Evolutionary conservation across 2,113 vertebrate genomes (phyloP).

Genomic region (Eurypyga helias): DNA sequence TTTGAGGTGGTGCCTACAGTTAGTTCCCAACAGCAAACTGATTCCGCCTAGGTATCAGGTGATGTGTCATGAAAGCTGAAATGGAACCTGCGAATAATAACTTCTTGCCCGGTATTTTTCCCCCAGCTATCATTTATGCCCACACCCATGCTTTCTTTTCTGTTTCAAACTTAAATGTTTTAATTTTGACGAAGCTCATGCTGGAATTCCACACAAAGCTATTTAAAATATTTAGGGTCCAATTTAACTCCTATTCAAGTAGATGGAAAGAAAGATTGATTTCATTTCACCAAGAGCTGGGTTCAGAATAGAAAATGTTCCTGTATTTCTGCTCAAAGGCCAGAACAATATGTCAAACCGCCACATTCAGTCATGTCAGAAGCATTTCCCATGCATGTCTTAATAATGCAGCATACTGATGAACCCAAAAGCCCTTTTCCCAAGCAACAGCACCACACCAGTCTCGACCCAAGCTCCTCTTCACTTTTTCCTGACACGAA

Average conservation of each 20-base stretch:
- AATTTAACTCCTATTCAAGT: background rate
- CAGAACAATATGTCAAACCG: background rate
- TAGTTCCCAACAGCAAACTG: background rate
- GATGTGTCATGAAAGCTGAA: background rate
- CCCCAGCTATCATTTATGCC: background rate
- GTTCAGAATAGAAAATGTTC: background rate
- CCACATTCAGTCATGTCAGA: background rate
- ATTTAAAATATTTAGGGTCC: background rate
- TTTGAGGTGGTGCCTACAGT: background rate
- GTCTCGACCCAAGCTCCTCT: background rate
- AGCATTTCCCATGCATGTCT: background rate
- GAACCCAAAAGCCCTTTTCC: slow-evolving; percentile 18
- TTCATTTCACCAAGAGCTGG: background rate
- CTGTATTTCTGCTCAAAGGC: slow-evolving; percentile 1
- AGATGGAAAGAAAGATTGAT: background rate
- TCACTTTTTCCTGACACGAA: background rate
- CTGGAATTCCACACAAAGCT: background rate
- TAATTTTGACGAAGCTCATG: background rate
- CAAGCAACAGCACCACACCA: background rate
- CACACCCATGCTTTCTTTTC: background rate
- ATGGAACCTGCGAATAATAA: background rate
- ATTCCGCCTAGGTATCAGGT: background rate
- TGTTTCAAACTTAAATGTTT: background rate
- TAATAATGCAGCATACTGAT: background rate
- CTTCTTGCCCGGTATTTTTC: background rate